Conservation (phyloP, 1,140 invertebrate species). For the Drosophila grimshawi region DNA sequence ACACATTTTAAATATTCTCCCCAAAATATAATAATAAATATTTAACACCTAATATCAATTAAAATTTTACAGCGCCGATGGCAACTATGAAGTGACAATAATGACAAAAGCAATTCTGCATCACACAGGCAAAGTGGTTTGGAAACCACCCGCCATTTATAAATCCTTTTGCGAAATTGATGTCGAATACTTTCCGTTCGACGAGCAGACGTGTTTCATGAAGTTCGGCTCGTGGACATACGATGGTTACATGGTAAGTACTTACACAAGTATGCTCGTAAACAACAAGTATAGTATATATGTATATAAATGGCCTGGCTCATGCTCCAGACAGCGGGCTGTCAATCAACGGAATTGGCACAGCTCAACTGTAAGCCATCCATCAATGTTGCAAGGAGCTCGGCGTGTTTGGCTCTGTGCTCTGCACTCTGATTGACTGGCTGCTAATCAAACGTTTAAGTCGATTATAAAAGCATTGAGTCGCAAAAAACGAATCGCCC, state of each 20-base stretch:
- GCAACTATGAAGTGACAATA: conserved; percentile 98
- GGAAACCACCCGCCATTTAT: conserved; percentile 99
- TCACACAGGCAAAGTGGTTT: conserved; percentile 96
- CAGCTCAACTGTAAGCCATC: conserved; percentile 54
- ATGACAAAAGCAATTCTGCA: conserved; percentile 98
- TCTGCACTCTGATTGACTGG: conserved; percentile 58
- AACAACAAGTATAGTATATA: conserved; percentile 1
- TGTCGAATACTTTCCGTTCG: conserved; percentile 98
- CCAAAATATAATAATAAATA: neutral
- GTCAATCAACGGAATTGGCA: conserved; percentile 54
- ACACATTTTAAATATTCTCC: no score
- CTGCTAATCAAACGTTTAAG: conserved; percentile 63
- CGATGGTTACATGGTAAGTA: conserved; percentile 93
- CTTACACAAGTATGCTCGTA: neutral
- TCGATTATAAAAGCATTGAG: conserved; percentile 78
- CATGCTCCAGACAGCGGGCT: conserved; percentile 12
- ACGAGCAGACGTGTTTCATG: conserved; percentile 98
- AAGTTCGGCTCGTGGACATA: conserved; percentile 99
- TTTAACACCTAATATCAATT: neutral
- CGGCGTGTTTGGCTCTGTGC: neutral
- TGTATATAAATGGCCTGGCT: neutral
- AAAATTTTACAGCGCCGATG: conserved; percentile 91
- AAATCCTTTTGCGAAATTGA: conserved; percentile 99
- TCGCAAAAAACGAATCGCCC: conserved; percentile 31
- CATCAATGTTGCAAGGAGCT: conserved; percentile 54